Base-by-base conservation (phyloP, 2,888 invertebrate species). In the Stramonita haemastoma region DNA sequence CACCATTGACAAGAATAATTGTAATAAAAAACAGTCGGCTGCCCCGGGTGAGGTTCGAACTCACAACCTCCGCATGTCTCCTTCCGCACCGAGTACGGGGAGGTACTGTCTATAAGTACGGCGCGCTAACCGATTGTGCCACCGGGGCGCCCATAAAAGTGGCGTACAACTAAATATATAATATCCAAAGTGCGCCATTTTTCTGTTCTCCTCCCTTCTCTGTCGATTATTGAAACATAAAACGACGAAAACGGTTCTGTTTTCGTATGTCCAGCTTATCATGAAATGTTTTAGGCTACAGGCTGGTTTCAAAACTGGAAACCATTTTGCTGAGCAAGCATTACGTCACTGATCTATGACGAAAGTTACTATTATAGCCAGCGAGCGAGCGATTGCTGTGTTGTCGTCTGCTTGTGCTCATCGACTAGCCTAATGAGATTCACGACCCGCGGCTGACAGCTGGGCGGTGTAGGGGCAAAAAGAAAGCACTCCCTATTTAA, bases 71-170 rank as follows among this genome's bases (percentile, higher is more conserved):
- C 93, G 93, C 93, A 98, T 98, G 96, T 98, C 98, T 98, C 98
- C 57, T 98, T 98, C 92, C 93, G 92, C 92, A 91, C 87, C 87
- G 70, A 89, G 90, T 92, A 92, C 92, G 92, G 93, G 93, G 92
- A 97, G 97, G 97, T 97, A 98, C 98, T 98, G 98, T 97, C 98
- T 98, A 98, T 98, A 99, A 99, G 98, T 98, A 99, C 98, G 98
- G 98, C 98, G 98, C 98, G 98, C 98, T 99, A 98, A 98, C 98
- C 98, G 98, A 98, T 98, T 99, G 98, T 98, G 98, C 98, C 98
- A 99, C 98, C 98, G 98, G 98, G 98, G 98, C 98, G 93, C 92
- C 91, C 90, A 70, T 88, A 57, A 13, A 60, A 29, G n/a, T 17
- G 34, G 86, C 56, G 29, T n/a, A 56, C 56, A 85, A 56, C n/a